These are phyloP conservation scores for Amorpha juglandis DNA, from an alignment of 2,888 invertebrate species.

Conservation along the genomic window DNA sequence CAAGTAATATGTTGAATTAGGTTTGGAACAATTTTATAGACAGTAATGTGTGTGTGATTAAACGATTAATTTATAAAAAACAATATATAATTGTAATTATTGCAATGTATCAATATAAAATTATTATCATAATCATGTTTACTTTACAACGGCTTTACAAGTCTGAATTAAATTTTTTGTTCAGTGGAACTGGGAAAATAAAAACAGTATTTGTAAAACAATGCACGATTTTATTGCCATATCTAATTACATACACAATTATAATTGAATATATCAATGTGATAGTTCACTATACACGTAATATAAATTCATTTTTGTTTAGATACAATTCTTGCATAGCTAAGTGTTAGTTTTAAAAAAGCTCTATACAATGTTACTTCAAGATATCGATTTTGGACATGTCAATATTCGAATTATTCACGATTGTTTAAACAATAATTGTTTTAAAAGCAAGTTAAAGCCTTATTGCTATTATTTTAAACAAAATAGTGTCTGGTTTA, in stretches of 20 bases:
- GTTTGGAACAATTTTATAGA: background rate
- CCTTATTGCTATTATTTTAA: background rate
- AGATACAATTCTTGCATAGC: slow-evolving; percentile 44
- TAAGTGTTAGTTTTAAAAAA: slow-evolving; percentile 47
- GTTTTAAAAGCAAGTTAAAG: background rate
- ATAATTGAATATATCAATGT: slow-evolving; percentile 67
- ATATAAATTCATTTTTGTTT: slow-evolving; percentile 31
- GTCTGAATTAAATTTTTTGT: background rate
- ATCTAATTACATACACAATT: slow-evolving; percentile 81
- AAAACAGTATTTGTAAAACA: slow-evolving; percentile 58
- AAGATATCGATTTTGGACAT: background rate
- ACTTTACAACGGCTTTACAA: background rate
- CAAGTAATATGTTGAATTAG: background rate
- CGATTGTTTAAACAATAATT: background rate
- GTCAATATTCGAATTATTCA: background rate
- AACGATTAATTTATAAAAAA: background rate
- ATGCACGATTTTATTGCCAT: slow-evolving; percentile 78
- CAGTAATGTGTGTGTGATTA: background rate
- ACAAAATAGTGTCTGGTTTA: background rate
- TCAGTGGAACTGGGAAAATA: slow-evolving; percentile 32
- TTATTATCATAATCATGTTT: too few relatives aligned
- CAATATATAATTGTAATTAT: too few relatives aligned
- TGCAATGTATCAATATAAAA: too few relatives aligned
- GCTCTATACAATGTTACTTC: slow-evolving; percentile 30
- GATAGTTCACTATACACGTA: slow-evolving; percentile 43